Evolutionary conservation across 2,113 vertebrate species (phyloP), one percentile per base, ranked within the genome.

Genomic region (Nycticorax nycticorax): DNA sequence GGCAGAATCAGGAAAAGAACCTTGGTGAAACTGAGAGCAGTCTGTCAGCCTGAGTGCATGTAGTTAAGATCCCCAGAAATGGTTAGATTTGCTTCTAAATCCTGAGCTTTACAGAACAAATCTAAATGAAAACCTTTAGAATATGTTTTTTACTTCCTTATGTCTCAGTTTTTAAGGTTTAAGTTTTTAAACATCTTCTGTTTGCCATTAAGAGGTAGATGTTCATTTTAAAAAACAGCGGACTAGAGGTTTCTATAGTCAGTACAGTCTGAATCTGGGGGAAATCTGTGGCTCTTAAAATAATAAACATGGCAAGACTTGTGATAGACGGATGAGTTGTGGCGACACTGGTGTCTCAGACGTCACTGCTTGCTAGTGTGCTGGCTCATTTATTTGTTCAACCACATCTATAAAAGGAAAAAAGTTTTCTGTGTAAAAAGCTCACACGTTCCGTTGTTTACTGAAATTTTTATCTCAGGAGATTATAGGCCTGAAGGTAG

Each of bases 381-480:
- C 50, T 93, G 56, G 57, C 63, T 96, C 83, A n/a, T 92, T 95
- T 84, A 45, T 89, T 77, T 92, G 47, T 89, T 15, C 37, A 80
- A 33, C 32, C 32, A 52, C 47, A 63, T 55, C 89, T 84, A 55
- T 74, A 89, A 84, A 93, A 92, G 47, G 68, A 89, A 68, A 59
- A 39, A 52, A 2, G 17, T 43, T 77, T 77, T 89, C 72, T 53
- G 10, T 66, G 18, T 69, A 30, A 56, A 64, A 91, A 85, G 23
- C 17, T 20, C 77, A 91, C 71, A 78, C 47, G 60, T 84, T 80
- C 8, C 0, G 0, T 71, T 88, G 64, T 63, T 84, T 84, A 39
- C 37, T 62, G 55, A 48, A 33, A 56, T 77, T 86, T 77, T 86
- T 86, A 33, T 55, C 21, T 94, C 28, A 5, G 37, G 68, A 28